Evolutionary conservation across 2,888 invertebrate species (phyloP).

Genomic region (Athalia cordata): DNA sequence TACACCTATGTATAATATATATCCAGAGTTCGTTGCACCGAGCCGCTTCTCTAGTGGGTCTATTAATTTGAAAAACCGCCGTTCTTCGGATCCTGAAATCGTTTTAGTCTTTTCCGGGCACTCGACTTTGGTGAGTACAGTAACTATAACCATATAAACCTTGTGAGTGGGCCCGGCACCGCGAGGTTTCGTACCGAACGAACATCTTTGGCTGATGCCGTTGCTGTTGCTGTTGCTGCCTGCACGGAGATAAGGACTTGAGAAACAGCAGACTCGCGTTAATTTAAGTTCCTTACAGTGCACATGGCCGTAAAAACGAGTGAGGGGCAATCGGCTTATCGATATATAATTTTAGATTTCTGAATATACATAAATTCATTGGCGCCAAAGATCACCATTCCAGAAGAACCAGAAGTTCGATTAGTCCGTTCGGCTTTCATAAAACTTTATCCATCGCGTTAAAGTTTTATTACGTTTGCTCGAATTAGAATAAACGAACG

Average conservation of each 20-base stretch:
- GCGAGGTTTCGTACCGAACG: background rate
- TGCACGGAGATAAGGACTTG: conserved; percentile 65
- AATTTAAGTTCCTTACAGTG: conserved; percentile 37
- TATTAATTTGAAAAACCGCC: conserved; percentile 52
- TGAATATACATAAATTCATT: conserved; percentile 35
- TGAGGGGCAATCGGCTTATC: conserved; percentile 22
- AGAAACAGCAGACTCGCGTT: conserved; percentile 66
- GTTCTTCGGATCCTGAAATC: conserved; percentile 36
- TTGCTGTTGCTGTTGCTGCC: background rate
- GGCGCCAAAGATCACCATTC: background rate
- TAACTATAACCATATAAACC: conserved; percentile 1
- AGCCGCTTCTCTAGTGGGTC: conserved; percentile 57
- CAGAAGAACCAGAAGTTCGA: background rate
- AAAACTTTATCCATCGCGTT: no score
- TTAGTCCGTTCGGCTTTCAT: background rate
- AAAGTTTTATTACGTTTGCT: no score
- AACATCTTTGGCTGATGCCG: conserved; percentile 13
- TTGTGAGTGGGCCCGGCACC: conserved; percentile 17
- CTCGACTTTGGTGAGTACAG: conserved; percentile 24
- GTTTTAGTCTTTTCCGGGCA: conserved; percentile 41
- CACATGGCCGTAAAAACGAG: conserved; percentile 34
- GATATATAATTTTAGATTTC: conserved; percentile 44
- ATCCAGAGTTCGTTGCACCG: conserved; percentile 40
- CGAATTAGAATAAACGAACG: no score
- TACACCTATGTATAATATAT: conserved; percentile 1